A percentile compares a stretch with the other conserved stretches of the same genome.
These are phyloP conservation scores for Aricia agestis DNA, from an alignment of 1,140 invertebrate genomes.

Conservation along the genomic window DNA sequence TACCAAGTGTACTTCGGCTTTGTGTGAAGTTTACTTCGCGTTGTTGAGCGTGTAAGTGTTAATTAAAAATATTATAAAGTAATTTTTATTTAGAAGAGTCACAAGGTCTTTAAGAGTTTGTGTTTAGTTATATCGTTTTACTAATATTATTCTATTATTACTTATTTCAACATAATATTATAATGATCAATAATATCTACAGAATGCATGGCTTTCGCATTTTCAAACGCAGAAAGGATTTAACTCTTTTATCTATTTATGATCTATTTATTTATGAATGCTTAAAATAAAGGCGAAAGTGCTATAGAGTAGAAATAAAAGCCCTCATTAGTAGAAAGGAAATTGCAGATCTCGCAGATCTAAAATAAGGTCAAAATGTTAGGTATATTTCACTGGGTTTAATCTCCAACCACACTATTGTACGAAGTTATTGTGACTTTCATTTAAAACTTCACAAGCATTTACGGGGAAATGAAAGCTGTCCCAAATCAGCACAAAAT, in stretches of 20 bases:
- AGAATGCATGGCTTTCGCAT: not conserved
- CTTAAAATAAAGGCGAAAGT: constrained; percentile 22
- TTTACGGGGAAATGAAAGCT: constrained; percentile 13
- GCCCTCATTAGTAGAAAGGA: constrained; percentile 71
- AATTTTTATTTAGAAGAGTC: too few species aligned
- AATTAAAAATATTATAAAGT: too few species aligned
- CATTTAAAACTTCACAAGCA: constrained; percentile 16
- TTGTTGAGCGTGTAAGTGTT: too few species aligned
- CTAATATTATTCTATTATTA: too few species aligned
- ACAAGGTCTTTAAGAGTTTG: too few species aligned
- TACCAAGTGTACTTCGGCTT: too few species aligned
- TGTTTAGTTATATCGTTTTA: too few species aligned
- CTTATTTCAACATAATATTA: too few species aligned
- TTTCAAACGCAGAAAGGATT: not conserved
- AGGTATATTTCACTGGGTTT: constrained; percentile 49
- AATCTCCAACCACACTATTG: constrained; percentile 40
- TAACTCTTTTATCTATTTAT: not conserved
- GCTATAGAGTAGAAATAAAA: constrained; percentile 60
- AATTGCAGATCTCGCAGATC: constrained; percentile 66
- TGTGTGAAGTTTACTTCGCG: too few species aligned
- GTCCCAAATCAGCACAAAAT: constrained; percentile 14
- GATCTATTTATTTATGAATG: constrained; percentile 3
- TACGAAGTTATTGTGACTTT: constrained; percentile 38
- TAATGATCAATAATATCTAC: too few species aligned
- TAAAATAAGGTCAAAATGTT: constrained; percentile 72